phyloP scores from a whole-genome alignment of 1,140 invertebrate genomes.

The Trigoniulus corallinus region DNA sequence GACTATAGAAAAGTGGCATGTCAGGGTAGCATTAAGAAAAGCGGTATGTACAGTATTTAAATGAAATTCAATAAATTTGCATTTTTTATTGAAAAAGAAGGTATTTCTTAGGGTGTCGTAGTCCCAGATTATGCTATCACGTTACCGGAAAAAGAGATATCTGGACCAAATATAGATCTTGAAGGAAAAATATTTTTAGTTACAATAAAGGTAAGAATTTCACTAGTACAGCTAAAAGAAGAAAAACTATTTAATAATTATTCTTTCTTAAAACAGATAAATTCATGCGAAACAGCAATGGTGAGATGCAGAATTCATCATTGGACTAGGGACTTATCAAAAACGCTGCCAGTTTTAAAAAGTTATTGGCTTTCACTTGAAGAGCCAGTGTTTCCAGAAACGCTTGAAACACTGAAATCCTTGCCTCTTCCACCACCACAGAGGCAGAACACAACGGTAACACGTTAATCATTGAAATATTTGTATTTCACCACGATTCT shows the following conservation, averaged over 20 bases:
- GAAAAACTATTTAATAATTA: background rate
- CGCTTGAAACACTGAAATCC: constrained; percentile 15
- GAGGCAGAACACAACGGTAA: too few species aligned
- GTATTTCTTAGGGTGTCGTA: constrained; percentile 31
- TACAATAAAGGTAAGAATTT: constrained; percentile 44
- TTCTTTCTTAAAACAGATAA: constrained; percentile 29
- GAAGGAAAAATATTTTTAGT: constrained; percentile 66
- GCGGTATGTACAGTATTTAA: constrained; percentile 15
- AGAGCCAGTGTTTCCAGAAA: constrained; percentile 21
- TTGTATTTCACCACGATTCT: background rate
- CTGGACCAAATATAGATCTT: constrained; percentile 53
- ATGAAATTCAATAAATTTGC: background rate
- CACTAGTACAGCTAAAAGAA: background rate
- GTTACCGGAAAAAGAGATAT: constrained; percentile 50
- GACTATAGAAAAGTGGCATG: constrained; percentile 64
- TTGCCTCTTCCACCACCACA: constrained; percentile 12
- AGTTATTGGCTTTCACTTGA: constrained; percentile 14
- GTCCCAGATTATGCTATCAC: constrained; percentile 50
- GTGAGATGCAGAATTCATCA: constrained; percentile 26
- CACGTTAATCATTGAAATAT: too few species aligned
- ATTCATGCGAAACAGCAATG: constrained; percentile 41
- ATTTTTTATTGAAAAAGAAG: too few species aligned
- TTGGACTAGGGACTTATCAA: constrained; percentile 16
- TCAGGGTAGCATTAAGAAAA: constrained; percentile 49
- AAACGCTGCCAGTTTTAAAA: constrained; percentile 13